A percentile compares a stretch with the other conserved stretches of the same genome.
Evolutionary conservation across 2,113 vertebrate genomes (phyloP).

Genomic region (Dunckerocampus dactyliophorus): DNA sequence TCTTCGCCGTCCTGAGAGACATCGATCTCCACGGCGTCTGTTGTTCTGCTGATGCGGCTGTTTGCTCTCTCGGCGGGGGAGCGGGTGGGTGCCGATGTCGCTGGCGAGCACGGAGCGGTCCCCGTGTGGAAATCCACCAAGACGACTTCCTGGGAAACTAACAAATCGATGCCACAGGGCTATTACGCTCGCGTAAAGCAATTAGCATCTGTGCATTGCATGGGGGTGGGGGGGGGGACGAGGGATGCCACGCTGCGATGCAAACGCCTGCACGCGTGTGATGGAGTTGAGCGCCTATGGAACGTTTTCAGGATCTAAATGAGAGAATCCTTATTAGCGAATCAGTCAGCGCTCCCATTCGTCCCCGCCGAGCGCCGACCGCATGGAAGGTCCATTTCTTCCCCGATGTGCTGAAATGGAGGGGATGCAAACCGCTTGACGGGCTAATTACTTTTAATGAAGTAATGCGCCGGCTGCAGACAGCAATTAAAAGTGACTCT

Average conservation of each 20-base stretch:
- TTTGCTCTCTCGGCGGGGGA: not conserved
- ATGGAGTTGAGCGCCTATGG: not conserved
- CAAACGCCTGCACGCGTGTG: slow-evolving; percentile 4
- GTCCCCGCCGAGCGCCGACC: no score
- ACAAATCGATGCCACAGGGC: slow-evolving; percentile 72
- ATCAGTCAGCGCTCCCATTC: not conserved
- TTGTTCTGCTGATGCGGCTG: not conserved
- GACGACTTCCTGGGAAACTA: slow-evolving; percentile 69
- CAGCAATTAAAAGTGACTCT: slow-evolving; percentile 75
- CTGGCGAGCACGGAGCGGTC: slow-evolving; percentile 7
- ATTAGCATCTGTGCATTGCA: slow-evolving; percentile 67
- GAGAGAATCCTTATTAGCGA: no score
- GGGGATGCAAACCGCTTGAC: slow-evolving; percentile 67
- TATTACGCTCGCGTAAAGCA: slow-evolving; percentile 73
- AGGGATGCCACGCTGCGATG: slow-evolving; percentile 56
- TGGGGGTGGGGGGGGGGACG: slow-evolving; percentile 50
- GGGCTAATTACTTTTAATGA: slow-evolving; percentile 75
- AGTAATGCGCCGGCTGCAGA: slow-evolving; percentile 72
- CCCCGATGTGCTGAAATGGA: slow-evolving; percentile 61
- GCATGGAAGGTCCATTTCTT: slow-evolving; percentile 45
- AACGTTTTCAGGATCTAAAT: slow-evolving; percentile 13
- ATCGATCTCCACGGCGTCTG: not conserved
- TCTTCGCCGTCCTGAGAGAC: no score
- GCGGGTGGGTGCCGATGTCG: slow-evolving; percentile 1
- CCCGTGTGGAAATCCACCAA: slow-evolving; percentile 65